Evolutionary conservation across 2,113 vertebrate genomes (phyloP), one percentile per base, ranked within the genome.

Genomic region (Oryzias woworae): DNA sequence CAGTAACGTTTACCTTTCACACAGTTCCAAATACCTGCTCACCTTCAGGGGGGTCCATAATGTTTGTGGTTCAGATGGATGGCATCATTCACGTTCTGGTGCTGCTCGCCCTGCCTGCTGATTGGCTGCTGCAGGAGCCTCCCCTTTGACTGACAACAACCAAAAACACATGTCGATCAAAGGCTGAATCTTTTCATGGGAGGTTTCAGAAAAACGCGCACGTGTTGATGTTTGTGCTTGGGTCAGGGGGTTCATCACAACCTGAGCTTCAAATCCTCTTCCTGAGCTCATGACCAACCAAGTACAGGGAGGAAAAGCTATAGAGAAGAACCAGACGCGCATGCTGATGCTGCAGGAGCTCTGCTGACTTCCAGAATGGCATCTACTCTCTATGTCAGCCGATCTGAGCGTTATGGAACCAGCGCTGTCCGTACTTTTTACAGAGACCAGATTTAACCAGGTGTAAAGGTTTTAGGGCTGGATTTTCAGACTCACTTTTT

Each of bases 61-160:
- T 14, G 3, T 23, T 36, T 4, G 74, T 24, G 55, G 42, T 43
- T 1, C 23, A 2, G 47, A 10, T 47, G 58, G 53, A 53, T 42
- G 51, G 49, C 53, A 53, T 28, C 49, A 42, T 24, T 28, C 6
- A 41, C 36, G 36, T 6, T 2, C 64, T 5, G 61, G 71, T 1
- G 22, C 41, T 48, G 53, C 28, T 44, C 49, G 13, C 3, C 15
- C 66, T 62, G n/a, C 14, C 18, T 60, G 20, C 74, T 74, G 73
- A 88, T 90, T 87, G 86, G 88, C 62, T 79, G 55, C 13, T 15
- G 1, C 56, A 8, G 70, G 65, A 79, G 53, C 74, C 86, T 81
- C 88, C 88, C 86, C 72, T 44, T 31, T 45, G 46, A 62, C 22
- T 62, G 49, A 67, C 28, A 66, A 22, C 48, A 66, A 53, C 59